Conservation (phyloP, 2,888 invertebrate species). For the Apodemia zela region DNA sequence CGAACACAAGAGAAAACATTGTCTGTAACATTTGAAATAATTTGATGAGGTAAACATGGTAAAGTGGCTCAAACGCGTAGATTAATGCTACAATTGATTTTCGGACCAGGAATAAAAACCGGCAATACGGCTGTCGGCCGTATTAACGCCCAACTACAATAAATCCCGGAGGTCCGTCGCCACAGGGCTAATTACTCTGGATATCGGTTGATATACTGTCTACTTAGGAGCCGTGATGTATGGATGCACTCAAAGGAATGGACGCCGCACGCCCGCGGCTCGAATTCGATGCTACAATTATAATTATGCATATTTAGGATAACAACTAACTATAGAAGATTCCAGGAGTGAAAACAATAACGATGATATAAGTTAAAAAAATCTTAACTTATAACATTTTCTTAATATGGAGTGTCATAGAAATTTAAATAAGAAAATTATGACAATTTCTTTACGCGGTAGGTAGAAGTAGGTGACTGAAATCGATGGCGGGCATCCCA, state of each 20-base stretch:
- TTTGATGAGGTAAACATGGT: neutral
- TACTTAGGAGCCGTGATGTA: slow-evolving; percentile 77
- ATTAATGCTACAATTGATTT: slow-evolving; percentile 67
- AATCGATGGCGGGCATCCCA: too few relatives aligned
- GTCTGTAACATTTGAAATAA: neutral
- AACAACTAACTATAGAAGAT: slow-evolving; percentile 48
- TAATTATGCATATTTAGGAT: slow-evolving; percentile 74
- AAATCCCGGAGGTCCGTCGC: slow-evolving; percentile 77
- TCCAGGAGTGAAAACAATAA: slow-evolving; percentile 28
- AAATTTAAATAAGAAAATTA: too few relatives aligned
- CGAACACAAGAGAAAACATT: too few relatives aligned
- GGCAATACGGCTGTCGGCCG: slow-evolving; percentile 72
- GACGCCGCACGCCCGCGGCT: slow-evolving; percentile 65
- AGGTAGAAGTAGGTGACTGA: too few relatives aligned
- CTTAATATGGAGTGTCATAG: too few relatives aligned
- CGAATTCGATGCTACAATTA: slow-evolving; percentile 60
- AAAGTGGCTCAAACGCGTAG: slow-evolving; percentile 1
- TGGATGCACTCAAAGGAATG: slow-evolving; percentile 69
- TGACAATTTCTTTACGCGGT: too few relatives aligned
- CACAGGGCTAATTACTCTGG: slow-evolving; percentile 77
- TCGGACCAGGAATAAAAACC: slow-evolving; percentile 69
- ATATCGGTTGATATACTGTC: slow-evolving; percentile 79
- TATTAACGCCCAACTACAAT: slow-evolving; percentile 75
- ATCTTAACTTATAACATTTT: too few relatives aligned
- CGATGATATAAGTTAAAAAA: slow-evolving; percentile 6